phyloP scores from a whole-genome alignment of 2,888 invertebrate species.

The Idaea dimidiata region DNA sequence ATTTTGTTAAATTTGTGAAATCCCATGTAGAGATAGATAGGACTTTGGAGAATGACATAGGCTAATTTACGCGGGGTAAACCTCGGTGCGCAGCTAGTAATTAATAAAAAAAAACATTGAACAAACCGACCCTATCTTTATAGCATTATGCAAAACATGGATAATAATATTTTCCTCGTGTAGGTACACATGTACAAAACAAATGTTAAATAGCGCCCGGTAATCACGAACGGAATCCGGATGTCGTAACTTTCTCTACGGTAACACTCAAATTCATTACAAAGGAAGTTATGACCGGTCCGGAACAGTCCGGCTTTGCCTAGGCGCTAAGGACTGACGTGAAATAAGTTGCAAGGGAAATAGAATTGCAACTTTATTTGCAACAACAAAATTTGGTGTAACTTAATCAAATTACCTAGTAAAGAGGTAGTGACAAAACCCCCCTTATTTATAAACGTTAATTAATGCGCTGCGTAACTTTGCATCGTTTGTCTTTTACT shows the following conservation, averaged over 20 bases:
- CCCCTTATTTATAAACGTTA: no score
- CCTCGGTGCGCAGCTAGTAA: no score
- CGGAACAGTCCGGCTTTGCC: slow-evolving; percentile 12
- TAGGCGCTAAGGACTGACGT: not conserved
- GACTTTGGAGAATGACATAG: no score
- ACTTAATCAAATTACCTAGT: no score
- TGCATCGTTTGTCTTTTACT: no score
- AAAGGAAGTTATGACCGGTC: slow-evolving; percentile 29
- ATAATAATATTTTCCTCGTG: not conserved
- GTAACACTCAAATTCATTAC: slow-evolving; percentile 46
- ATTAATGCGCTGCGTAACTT: no score
- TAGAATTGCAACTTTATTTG: no score
- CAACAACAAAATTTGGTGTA: no score
- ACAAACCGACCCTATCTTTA: not conserved
- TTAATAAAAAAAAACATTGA: not conserved
- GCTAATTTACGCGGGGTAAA: no score
- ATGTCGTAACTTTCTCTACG: slow-evolving; percentile 36
- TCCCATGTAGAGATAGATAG: no score
- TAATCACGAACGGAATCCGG: slow-evolving; percentile 40
- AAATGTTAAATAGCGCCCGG: slow-evolving; percentile 16
- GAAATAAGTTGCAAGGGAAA: not conserved
- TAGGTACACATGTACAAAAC: slow-evolving; percentile 5
- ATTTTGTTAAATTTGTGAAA: no score
- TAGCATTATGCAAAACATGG: not conserved
- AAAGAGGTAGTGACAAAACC: no score